A percentile compares a stretch with the other conserved stretches of the same genome.
These are phyloP conservation scores for Rhagoletis zephyria DNA, from an alignment of 1,140 invertebrate species.

Conservation along the genomic window DNA sequence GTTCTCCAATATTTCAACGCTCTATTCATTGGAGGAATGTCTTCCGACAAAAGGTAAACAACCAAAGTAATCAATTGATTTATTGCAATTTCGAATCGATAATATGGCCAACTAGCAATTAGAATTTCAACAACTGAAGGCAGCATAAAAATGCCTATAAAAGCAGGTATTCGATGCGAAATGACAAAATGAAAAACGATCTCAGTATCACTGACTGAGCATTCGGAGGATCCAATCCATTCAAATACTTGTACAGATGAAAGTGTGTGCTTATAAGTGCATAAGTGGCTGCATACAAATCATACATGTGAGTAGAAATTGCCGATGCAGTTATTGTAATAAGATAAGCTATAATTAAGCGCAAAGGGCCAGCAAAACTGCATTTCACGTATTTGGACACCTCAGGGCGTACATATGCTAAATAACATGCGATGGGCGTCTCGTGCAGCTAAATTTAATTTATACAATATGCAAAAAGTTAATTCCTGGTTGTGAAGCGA, in stretches of 20 bases:
- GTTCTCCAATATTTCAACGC: background rate
- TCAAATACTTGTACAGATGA: background rate
- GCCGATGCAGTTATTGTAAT: slow-evolving; percentile 52
- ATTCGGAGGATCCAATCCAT: slow-evolving; percentile 12
- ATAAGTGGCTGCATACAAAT: background rate
- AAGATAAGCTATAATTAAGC: slow-evolving; percentile 55
- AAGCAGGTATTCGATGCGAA: background rate
- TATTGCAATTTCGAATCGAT: slow-evolving; percentile 48
- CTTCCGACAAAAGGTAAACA: slow-evolving; percentile 22
- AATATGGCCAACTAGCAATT: slow-evolving; percentile 51
- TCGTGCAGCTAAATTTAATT: slow-evolving; percentile 53
- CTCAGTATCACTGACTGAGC: slow-evolving; percentile 12
- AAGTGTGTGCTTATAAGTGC: background rate
- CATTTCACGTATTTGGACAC: slow-evolving; percentile 35
- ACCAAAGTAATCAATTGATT: slow-evolving; percentile 41
- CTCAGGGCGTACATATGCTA: slow-evolving; percentile 54
- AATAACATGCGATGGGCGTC: slow-evolving; percentile 55
- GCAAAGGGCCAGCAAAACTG: slow-evolving; percentile 31
- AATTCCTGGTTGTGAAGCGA: slow-evolving; percentile 27
- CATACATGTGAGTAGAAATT: background rate
- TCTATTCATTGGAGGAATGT: background rate
- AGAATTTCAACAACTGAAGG: slow-evolving; percentile 44
- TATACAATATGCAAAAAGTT: slow-evolving; percentile 55
- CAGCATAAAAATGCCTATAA: background rate
- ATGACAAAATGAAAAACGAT: slow-evolving; percentile 53